These are phyloP conservation scores for Crocuta crocuta DNA, from an alignment of 2,113 vertebrate species.

Conservation along the genomic window DNA sequence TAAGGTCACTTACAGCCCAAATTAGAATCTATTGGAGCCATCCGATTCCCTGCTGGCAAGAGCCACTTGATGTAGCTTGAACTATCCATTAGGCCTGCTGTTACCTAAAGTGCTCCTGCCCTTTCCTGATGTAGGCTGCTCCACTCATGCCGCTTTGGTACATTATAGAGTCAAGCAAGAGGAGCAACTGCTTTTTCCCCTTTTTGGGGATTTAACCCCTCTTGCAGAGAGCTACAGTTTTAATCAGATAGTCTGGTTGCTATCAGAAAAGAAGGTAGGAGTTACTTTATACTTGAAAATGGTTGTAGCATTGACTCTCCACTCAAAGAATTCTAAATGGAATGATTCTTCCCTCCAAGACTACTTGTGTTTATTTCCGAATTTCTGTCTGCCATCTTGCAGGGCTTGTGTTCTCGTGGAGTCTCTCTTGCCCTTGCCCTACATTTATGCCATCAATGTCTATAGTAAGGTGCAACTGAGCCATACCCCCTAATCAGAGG, in stretches of 20 bases:
- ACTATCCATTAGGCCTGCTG: not conserved
- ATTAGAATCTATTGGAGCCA: not conserved
- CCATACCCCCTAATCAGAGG: not conserved
- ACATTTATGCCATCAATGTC: not conserved
- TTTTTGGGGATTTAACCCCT: not conserved
- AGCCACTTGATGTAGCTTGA: not conserved
- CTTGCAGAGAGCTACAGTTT: not conserved
- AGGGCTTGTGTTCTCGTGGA: not conserved
- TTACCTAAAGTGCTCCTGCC: not conserved
- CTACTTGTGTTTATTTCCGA: not conserved
- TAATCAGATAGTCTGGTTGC: not conserved
- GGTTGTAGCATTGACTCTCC: not conserved
- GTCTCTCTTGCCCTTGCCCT: not conserved
- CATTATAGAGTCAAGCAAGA: not conserved
- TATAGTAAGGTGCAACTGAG: not conserved
- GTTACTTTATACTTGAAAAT: not conserved
- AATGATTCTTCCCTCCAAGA: not conserved
- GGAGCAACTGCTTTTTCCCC: rapidly evolving
- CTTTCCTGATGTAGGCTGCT: not conserved
- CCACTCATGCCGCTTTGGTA: no score
- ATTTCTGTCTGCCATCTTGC: not conserved
- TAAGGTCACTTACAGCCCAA: not conserved
- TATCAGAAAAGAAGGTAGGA: not conserved
- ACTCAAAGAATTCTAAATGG: not conserved
- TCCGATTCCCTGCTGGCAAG: not conserved